Evolutionary conservation across 2,113 vertebrate genomes (phyloP).

Genomic region (Trogon melanurus): DNA sequence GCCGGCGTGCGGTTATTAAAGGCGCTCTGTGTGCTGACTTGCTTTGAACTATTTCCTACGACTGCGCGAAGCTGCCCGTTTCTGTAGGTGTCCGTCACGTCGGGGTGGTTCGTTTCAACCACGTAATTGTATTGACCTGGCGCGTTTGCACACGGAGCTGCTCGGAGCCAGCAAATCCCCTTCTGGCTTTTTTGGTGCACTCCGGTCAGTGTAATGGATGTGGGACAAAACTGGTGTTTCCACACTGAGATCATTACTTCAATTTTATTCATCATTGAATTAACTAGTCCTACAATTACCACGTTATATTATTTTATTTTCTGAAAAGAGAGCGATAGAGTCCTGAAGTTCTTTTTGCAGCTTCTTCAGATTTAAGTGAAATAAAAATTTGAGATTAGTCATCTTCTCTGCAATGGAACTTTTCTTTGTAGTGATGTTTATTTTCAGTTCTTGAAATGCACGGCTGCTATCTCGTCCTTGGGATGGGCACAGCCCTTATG

Average conservation of each 20-base stretch:
- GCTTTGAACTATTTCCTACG: neutral
- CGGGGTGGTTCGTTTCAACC: fast-evolving
- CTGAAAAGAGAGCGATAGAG: neutral
- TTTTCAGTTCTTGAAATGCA: neutral
- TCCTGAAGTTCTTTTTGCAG: neutral
- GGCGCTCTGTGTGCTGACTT: neutral
- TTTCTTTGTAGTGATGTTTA: neutral
- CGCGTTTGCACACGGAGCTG: neutral
- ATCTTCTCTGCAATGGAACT: neutral
- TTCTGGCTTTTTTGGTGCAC: neutral
- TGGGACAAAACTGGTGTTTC: neutral
- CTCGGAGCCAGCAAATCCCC: fast-evolving
- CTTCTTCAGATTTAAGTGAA: neutral
- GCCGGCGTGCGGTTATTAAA: neutral
- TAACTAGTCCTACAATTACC: neutral
- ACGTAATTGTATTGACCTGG: neutral
- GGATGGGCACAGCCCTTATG: neutral
- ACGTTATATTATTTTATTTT: neutral
- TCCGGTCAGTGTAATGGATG: neutral
- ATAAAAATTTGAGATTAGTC: neutral
- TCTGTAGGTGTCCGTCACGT: neutral
- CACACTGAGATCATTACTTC: neutral
- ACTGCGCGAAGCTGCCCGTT: neutral
- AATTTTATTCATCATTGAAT: neutral
- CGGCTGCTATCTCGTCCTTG: neutral